These are phyloP conservation scores for Papio anubis DNA, from an alignment of 2,113 vertebrate genomes.

Conservation along the genomic window DNA sequence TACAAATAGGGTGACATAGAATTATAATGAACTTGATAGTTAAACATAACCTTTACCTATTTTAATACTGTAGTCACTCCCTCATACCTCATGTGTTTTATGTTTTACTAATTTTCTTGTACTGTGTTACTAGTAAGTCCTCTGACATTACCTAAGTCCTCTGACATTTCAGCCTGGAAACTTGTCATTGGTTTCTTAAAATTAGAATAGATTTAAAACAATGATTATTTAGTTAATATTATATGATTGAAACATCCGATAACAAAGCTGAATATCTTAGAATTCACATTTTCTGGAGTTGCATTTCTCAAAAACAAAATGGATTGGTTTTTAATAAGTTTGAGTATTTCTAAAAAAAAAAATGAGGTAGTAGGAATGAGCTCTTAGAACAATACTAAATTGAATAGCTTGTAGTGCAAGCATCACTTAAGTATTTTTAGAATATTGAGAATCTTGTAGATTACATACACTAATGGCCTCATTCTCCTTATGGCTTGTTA, in stretches of 20 bases:
- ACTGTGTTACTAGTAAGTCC: background rate
- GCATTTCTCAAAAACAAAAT: background rate
- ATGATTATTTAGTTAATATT: constrained; percentile 7
- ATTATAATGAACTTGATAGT: constrained; percentile 30
- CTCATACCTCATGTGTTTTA: background rate
- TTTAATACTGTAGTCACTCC: background rate
- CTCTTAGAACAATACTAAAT: constrained; percentile 2
- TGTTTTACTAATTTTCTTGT: constrained; percentile 25
- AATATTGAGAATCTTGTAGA: constrained; percentile 1
- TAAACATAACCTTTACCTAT: background rate
- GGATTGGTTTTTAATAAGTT: constrained; percentile 29
- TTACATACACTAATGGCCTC: background rate
- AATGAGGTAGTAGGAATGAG: background rate
- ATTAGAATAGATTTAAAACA: background rate
- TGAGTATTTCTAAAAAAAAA: background rate
- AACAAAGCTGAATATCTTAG: background rate
- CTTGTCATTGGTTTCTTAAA: constrained; percentile 38
- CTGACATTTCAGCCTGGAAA: constrained; percentile 50
- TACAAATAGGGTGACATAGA: background rate
- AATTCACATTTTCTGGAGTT: constrained; percentile 42
- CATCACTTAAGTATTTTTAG: constrained; percentile 21
- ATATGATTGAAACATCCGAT: background rate
- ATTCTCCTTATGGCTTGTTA: constrained; percentile 9
- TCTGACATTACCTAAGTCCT: background rate
- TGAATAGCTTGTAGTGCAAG: background rate